Evolutionary conservation across 1,140 invertebrate species (phyloP).

Genomic region (Danaus plexippus): DNA sequence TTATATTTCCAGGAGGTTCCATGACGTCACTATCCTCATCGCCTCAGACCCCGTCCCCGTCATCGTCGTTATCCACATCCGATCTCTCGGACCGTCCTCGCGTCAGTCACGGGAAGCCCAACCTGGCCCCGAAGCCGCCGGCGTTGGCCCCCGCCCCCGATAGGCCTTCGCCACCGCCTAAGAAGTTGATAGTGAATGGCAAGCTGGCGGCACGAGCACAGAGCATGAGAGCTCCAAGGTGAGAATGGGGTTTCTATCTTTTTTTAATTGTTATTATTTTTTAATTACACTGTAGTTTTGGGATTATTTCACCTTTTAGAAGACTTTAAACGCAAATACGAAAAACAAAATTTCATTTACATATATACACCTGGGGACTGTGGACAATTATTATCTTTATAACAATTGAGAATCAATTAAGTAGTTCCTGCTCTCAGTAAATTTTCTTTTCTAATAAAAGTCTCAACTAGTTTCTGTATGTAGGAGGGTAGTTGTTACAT

Average conservation of each 20-base stretch:
- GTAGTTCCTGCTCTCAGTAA: no score
- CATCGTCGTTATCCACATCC: constrained; percentile 48
- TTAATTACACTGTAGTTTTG: no score
- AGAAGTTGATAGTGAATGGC: constrained; percentile 66
- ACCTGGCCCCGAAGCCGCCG: constrained; percentile 73
- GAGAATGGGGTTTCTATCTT: background rate
- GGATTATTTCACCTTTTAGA: no score
- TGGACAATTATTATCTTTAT: no score
- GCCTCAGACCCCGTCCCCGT: constrained; percentile 37
- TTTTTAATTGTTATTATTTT: background rate
- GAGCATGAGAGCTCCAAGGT: constrained; percentile 71
- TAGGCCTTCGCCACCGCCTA: constrained; percentile 63
- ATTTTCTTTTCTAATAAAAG: no score
- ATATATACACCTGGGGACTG: no score
- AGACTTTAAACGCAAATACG: no score
- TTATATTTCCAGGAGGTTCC: constrained; percentile 45
- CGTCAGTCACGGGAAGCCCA: constrained; percentile 71
- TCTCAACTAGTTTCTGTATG: no score
- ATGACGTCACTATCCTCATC: constrained; percentile 56
- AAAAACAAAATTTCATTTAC: no score
- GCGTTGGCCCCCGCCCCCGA: constrained; percentile 34
- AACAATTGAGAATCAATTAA: no score
- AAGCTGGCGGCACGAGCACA: constrained; percentile 69
- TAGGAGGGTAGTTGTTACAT: no score
- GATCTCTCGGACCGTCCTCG: constrained; percentile 49